Conservation (phyloP, 2,797 vertebrate genomes). For the Sebastes hubbsi region DNA sequence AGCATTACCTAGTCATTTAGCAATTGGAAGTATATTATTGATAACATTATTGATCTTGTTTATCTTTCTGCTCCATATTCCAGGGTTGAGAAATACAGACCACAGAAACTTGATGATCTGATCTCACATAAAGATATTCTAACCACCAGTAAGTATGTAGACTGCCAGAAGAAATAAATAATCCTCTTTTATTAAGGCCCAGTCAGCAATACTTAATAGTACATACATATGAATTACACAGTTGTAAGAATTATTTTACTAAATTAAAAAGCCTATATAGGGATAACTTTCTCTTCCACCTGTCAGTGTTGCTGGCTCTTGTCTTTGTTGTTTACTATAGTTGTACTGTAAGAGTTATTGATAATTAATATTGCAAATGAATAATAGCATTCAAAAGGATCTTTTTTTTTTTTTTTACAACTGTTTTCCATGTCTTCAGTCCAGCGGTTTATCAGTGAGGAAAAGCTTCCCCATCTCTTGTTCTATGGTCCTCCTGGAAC, state of each 20-base stretch:
- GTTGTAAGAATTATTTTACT: not conserved
- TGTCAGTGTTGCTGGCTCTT: not conserved
- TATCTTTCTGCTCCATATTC: slow-evolving; percentile 6
- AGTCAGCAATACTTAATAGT: too few relatives aligned
- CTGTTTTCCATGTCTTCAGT: slow-evolving; percentile 74
- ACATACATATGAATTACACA: not conserved
- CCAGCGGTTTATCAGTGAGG: slow-evolving; percentile 94
- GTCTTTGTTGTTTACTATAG: not conserved
- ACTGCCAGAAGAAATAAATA: not conserved
- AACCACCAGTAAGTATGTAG: slow-evolving; percentile 88
- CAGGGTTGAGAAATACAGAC: slow-evolving; percentile 98
- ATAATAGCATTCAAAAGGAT: not conserved
- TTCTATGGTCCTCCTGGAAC: slow-evolving; percentile 98
- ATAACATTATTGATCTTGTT: not conserved
- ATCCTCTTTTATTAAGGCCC: not conserved
- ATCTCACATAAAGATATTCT: slow-evolving; percentile 95
- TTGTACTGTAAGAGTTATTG: not conserved
- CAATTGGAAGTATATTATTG: not conserved
- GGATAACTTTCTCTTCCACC: not conserved
- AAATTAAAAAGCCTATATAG: not conserved
- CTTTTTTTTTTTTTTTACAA: not conserved
- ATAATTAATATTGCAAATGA: not conserved
- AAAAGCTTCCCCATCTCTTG: slow-evolving; percentile 92
- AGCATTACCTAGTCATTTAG: not conserved
- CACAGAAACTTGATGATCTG: slow-evolving; percentile 90